phyloP scores from a whole-genome alignment of 2,888 invertebrate species.

The Hyposoter dolosus region DNA sequence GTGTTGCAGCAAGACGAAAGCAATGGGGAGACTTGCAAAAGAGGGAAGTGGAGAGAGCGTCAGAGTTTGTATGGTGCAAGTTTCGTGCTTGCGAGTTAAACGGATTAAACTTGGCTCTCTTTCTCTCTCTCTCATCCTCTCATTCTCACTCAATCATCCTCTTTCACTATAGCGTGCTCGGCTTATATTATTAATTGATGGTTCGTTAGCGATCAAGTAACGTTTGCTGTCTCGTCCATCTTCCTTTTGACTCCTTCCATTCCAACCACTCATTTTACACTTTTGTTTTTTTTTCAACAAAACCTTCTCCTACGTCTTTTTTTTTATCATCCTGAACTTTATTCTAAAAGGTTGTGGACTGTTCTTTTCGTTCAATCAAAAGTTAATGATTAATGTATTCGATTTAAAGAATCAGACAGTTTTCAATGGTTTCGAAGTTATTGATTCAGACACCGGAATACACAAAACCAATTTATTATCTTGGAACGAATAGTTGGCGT shows the following conservation, averaged over 20 bases:
- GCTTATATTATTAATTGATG: slow-evolving; percentile 76
- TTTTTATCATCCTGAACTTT: not conserved
- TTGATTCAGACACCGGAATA: not conserved
- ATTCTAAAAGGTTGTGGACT: not conserved
- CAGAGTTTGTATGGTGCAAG: slow-evolving; percentile 58
- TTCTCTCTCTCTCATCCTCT: slow-evolving; percentile 46
- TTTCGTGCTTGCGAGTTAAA: slow-evolving; percentile 71
- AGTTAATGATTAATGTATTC: slow-evolving; percentile 1
- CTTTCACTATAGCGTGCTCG: slow-evolving; percentile 58
- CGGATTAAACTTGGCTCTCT: slow-evolving; percentile 72
- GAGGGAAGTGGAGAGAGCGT: slow-evolving; percentile 13
- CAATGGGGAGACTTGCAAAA: slow-evolving; percentile 38
- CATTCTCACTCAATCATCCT: slow-evolving; percentile 32
- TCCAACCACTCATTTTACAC: not conserved
- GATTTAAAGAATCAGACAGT: not conserved
- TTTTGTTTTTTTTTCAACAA: slow-evolving; percentile 16
- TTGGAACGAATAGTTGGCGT: not conserved
- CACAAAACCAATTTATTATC: slow-evolving; percentile 15
- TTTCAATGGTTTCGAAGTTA: not conserved
- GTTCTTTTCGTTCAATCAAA: not conserved
- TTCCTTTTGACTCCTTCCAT: slow-evolving; percentile 11
- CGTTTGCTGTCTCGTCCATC: slow-evolving; percentile 58
- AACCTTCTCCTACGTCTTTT: not conserved
- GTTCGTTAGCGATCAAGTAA: slow-evolving; percentile 71
- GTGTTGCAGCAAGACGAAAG: slow-evolving; percentile 40